A percentile compares a stretch with the other conserved stretches of the same genome.
These are phyloP conservation scores for Beaufortia kweichowensis DNA, from an alignment of 2,113 vertebrate genomes.

Conservation along the genomic window DNA sequence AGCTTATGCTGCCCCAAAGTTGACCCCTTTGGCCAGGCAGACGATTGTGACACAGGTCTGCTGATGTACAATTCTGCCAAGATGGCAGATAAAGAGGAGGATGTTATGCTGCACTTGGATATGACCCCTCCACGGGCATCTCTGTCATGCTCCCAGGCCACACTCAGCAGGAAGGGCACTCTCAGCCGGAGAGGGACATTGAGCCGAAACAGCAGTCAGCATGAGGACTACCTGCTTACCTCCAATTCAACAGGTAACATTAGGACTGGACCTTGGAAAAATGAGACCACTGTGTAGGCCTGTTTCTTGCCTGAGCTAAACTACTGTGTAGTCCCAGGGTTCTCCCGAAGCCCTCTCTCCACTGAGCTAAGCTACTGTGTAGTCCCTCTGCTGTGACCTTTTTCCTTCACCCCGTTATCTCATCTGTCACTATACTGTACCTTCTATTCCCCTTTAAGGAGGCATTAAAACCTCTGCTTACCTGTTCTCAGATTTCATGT, in stretches of 20 bases:
- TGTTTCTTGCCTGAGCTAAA: conserved; percentile 40
- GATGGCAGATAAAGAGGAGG: conserved; percentile 65
- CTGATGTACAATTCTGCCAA: conserved; percentile 74
- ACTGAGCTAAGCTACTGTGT: conserved; percentile 52
- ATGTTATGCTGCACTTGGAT: conserved; percentile 74
- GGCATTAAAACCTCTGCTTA: conserved; percentile 16
- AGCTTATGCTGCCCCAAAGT: conserved; percentile 57
- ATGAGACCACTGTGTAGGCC: conserved; percentile 87
- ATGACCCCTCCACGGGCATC: conserved; percentile 69
- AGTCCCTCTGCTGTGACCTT: conserved; percentile 49
- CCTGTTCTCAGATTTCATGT: conserved; percentile 9
- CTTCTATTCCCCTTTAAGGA: conserved; percentile 39
- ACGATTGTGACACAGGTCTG: conserved; percentile 71
- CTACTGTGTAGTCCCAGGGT: conserved; percentile 54
- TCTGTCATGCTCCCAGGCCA: conserved; percentile 74
- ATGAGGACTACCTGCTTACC: conserved; percentile 76
- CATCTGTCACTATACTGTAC: conserved; percentile 10
- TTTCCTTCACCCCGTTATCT: conserved; percentile 42
- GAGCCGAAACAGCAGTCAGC: conserved; percentile 73
- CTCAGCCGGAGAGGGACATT: conserved; percentile 52
- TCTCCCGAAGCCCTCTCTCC: conserved; percentile 41
- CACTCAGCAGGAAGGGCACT: conserved; percentile 74
- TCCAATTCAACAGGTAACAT: conserved; percentile 82
- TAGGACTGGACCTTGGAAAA: conserved; percentile 87
- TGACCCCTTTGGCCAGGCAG: conserved; percentile 68